phyloP scores from a whole-genome alignment of 64 coral and sea anemone genomes.

The Platygyra sinensis region DNA sequence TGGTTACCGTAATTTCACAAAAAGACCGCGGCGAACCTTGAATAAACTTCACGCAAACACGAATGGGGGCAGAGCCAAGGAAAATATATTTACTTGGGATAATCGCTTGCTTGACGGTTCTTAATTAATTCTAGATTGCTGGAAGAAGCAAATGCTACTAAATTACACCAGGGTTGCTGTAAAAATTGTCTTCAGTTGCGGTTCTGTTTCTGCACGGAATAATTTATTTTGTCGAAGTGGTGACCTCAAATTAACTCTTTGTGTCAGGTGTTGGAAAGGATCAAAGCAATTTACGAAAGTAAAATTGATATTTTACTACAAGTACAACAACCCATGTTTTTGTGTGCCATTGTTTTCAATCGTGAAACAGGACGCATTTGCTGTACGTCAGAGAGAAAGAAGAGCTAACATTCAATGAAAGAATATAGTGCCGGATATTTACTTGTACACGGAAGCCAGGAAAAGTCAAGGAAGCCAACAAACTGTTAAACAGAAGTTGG shows the following conservation, averaged over 20 bases:
- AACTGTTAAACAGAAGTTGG: too few relatives aligned
- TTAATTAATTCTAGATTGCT: conserved; percentile 1
- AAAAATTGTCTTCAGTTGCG: not conserved
- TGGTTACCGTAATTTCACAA: conserved; percentile 6
- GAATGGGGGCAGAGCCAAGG: not conserved
- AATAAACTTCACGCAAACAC: not conserved
- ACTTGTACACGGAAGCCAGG: not conserved
- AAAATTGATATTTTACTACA: conserved; percentile 25
- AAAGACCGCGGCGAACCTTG: conserved; percentile 8
- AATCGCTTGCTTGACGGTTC: not conserved
- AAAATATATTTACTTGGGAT: not conserved
- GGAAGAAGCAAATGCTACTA: not conserved
- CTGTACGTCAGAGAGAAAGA: not conserved
- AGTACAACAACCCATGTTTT: not conserved
- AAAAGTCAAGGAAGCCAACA: too few relatives aligned
- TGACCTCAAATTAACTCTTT: conserved; percentile 22
- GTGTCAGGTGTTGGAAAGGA: not conserved
- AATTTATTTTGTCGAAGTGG: not conserved
- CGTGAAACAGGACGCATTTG: not conserved
- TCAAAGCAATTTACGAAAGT: not conserved
- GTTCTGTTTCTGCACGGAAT: not conserved
- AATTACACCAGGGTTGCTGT: not conserved
- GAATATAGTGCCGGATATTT: not conserved
- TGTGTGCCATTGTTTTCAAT: conserved; percentile 5
- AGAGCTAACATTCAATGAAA: not conserved